A percentile compares a stretch with the other conserved stretches of the same genome.
Evolutionary conservation across 2,797 vertebrate species (phyloP).

Genomic region (Urosaurus nigricauda): DNA sequence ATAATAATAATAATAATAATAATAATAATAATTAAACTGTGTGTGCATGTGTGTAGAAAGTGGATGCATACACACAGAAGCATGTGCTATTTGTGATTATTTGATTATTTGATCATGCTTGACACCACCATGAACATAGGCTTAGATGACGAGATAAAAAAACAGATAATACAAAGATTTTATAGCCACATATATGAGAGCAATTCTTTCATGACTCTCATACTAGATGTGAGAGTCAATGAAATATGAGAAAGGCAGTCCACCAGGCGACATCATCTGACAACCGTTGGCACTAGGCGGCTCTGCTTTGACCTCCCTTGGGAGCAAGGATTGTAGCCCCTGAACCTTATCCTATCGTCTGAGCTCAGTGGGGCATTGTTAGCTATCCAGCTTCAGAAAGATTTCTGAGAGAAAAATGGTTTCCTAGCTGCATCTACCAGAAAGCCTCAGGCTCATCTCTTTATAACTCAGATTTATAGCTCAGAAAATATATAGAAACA

Average conservation of each 20-base stretch:
- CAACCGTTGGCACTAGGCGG: neutral
- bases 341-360: neutral
- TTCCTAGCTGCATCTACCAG: constrained; percentile 40
- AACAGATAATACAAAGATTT: neutral
- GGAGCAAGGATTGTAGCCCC: neutral
- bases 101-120: neutral
- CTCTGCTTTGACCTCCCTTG: neutral
- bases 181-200: neutral
- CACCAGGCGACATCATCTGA: neutral
- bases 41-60: neutral
- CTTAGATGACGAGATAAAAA: neutral
- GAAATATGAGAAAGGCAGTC: neutral
- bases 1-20: too few species aligned
- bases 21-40: too few species aligned
- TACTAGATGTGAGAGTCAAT: neutral
- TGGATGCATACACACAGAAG: neutral
- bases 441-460: constrained; percentile 8
- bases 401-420: constrained; percentile 50
- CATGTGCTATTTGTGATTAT: neutral
- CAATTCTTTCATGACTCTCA: neutral
- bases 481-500: constrained; percentile 65
- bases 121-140: too few species aligned
- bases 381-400: neutral
- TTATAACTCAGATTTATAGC: constrained; percentile 51
- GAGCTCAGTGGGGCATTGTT: neutral